Conservation (phyloP, 2,888 invertebrate genomes). For the Lepeophtheirus nordmannii region DNA sequence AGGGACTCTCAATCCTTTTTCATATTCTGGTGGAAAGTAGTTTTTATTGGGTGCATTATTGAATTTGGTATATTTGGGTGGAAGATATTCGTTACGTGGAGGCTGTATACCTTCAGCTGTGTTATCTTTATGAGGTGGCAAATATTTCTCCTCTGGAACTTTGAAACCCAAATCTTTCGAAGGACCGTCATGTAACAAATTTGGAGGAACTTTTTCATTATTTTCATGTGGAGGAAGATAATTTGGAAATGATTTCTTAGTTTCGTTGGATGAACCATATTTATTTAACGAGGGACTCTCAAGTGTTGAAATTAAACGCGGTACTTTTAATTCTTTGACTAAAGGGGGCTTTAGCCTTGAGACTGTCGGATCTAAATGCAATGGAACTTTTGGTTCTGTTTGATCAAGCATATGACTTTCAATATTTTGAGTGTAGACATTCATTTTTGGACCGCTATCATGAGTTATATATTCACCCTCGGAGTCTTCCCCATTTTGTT, state of each 20-base stretch:
- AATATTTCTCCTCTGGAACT: not conserved
- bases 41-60: not conserved
- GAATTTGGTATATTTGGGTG: not conserved
- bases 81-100: not conserved
- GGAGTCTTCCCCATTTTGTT: not conserved
- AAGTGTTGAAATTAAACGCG: not conserved
- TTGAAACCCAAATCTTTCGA: not conserved
- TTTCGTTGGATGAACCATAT: no score
- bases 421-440: not conserved
- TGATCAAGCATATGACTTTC: not conserved
- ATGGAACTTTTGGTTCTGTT: not conserved
- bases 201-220: no score
- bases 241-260: not conserved
- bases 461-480: no score
- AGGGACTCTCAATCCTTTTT: not conserved
- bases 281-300: not conserved
- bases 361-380: not conserved
- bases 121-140: conserved; percentile 4
- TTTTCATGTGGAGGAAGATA: not conserved
- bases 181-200: no score
- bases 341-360: not conserved
- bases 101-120: not conserved
- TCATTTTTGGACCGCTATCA: not conserved
- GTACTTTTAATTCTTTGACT: not conserved
- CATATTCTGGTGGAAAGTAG: conserved; percentile 4